A percentile compares a stretch with the other conserved stretches of the same genome.
Evolutionary conservation across 2,888 invertebrate genomes (phyloP).

Genomic region (Athripsodes cinereus): DNA sequence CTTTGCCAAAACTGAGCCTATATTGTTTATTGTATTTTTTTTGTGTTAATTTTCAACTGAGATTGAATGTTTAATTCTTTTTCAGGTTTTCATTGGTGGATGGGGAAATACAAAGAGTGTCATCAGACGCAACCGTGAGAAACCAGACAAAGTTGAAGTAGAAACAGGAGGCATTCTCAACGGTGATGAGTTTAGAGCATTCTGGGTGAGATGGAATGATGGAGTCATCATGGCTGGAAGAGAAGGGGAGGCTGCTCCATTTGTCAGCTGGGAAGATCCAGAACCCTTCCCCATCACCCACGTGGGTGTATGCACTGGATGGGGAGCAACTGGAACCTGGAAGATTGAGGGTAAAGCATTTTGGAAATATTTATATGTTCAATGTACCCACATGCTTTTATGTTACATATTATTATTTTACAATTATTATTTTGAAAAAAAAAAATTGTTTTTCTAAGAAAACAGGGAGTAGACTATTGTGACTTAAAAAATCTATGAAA

Average conservation of each 20-base stretch:
- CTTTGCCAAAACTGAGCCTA: too few species aligned
- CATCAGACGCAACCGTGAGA: conserved; percentile 69
- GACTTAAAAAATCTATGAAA: too few species aligned
- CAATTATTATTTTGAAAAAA: too few species aligned
- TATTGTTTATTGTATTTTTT: too few species aligned
- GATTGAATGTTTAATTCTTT: too few species aligned
- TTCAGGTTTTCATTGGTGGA: conserved; percentile 75
- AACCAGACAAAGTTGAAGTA: conserved; percentile 66
- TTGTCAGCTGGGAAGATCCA: conserved; percentile 67
- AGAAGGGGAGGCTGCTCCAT: conserved; percentile 65
- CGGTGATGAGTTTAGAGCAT: conserved; percentile 69
- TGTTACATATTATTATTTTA: not conserved
- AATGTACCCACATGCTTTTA: conserved; percentile 44
- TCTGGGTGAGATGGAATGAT: conserved; percentile 78
- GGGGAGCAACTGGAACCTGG: conserved; percentile 81
- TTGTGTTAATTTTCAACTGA: too few species aligned
- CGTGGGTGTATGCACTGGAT: conserved; percentile 80
- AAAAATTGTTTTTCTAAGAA: too few species aligned
- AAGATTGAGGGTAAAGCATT: conserved; percentile 62
- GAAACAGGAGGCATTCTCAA: conserved; percentile 69
- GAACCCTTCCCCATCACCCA: conserved; percentile 64
- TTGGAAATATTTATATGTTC: conserved; percentile 40
- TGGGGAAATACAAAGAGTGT: conserved; percentile 83
- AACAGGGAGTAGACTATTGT: too few species aligned
- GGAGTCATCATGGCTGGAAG: conserved; percentile 64